Base-by-base conservation (phyloP, 64 coral and sea anemone genomes). In the Dendronephthya gigantea region DNA sequence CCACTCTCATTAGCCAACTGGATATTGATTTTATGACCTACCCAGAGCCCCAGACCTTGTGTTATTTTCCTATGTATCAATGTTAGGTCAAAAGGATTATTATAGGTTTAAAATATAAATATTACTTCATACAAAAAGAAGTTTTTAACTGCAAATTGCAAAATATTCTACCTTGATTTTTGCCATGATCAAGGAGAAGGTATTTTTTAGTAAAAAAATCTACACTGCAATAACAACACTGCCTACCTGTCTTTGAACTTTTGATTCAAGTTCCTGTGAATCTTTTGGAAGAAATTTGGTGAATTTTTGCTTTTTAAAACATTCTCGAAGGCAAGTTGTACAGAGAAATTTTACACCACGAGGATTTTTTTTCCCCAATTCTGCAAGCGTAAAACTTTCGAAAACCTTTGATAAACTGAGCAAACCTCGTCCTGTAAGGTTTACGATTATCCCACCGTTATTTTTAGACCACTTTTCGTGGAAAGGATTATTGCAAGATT, bases 211-310 rank as follows among this genome's bases (percentile, higher is more conserved):
- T 74, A 25, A 27, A 19, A 74, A 27, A 74, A 11, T 25, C n/a
- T 35, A 25, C 11, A 27, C 22, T 27, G n/a, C 68, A 12, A 28
- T 13, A 16, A 27, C 25, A 30, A 12, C 68, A 74, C 12, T 12
- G 30, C 68, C 11, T 35, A 74, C 68, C 1, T 74, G 68, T 16
- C 25, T 30, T 35, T 74, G 68, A 74, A 74, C 68, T 74, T 74
- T 74, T 16, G 11, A 25, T 25, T 74, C n/a, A 30, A 74, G 22
- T 19, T 74, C 68, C 22, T 19, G n/a, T 74, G n/a, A 35, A 35
- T 35, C 68, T 74, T 74, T 74, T 74, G 68, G 68, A 74, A 74
- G 68, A 35, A 74, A 74, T 74, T 74, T 74, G 10, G 68, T 74
- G 32, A 74, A 74, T 74, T 74, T 27, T 11, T 28, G 13, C 68